Base-by-base conservation (phyloP, 2,888 invertebrate genomes). In the Lamproptera curius region DNA sequence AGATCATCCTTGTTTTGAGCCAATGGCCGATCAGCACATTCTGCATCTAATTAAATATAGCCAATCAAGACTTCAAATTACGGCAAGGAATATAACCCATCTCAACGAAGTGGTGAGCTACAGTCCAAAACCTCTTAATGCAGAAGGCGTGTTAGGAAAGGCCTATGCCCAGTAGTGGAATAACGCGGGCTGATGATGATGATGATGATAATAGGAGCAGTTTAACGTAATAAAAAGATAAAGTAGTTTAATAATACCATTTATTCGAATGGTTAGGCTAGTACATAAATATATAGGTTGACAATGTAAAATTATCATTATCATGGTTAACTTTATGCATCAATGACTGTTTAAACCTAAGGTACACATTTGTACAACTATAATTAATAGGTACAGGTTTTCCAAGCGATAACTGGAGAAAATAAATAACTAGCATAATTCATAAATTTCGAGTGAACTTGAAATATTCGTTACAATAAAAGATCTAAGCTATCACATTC, bases 401-500 rank as follows among this genome's bases (percentile, higher is more conserved):
- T 57, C 54, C 55, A 62, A 60, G 55, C 51, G 54, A 59, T 54
- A 45, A 52, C 48, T 61, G 56, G 65, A 65, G 62, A 65, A 71
- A 79, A 73, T 73, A 65, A 74, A 59, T 65, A 62, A 70, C 69
- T 74, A 75, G 63, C 59, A 63, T 55, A 68, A 70, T 65, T 66
- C 57, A 61, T 70, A 60, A 65, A 64, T 72, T 76, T 73, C 66
- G 65, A 73, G 67, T 73, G 62, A 67, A 60, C 62, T 66, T 54
- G 50, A 67, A 70, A 71, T 67, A 58, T 70, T 72, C 16, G 70
- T 65, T 67, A 68, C 65, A 17, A 68, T 67, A 81, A 68, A 82
- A 83, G 81, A 84, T 85, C 82, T 84, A 80, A 68, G 61, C 78
- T 84, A 85, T 86, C 86, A 85, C 83, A 81, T 69, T 70, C 31